phyloP scores from a whole-genome alignment of 2,797 vertebrate species.

The Schizopygopsis pylzovi region DNA sequence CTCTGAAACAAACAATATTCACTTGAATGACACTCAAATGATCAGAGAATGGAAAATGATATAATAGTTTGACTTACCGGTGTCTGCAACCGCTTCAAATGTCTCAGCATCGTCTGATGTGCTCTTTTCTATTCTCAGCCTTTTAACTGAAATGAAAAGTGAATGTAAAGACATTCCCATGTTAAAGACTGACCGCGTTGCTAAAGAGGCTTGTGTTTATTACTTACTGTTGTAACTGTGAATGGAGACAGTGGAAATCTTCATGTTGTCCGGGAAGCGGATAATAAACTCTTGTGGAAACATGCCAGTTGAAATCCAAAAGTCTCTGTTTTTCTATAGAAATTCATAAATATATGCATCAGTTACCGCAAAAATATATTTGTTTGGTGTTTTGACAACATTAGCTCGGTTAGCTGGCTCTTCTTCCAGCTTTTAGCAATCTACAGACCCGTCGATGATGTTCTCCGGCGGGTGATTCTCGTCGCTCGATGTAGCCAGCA shows the following conservation, averaged over 20 bases:
- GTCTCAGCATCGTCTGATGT: constrained; percentile 77
- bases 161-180: not conserved
- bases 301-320: constrained; percentile 97
- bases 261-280: constrained; percentile 80
- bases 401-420: constrained; percentile 9
- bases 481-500: constrained; percentile 86
- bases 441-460: constrained; percentile 87
- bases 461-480: constrained; percentile 87
- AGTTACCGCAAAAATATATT: not conserved
- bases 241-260: constrained; percentile 79
- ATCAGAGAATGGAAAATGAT: too few species aligned
- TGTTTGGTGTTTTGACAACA: not conserved
- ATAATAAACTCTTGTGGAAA: constrained; percentile 94
- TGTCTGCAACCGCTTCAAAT: constrained; percentile 85
- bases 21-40: not conserved
- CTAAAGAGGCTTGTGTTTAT: not conserved
- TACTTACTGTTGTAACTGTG: constrained; percentile 88
- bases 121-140: constrained; percentile 87
- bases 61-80: constrained; percentile 76
- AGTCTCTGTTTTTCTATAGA: constrained; percentile 80
- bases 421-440: not conserved
- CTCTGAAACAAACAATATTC: constrained; percentile 73
- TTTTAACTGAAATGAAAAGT: constrained; percentile 77
- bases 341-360: not conserved
- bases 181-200: not conserved